Conservation (phyloP, 2,113 vertebrate species). For the Bubo scandiacus region DNA sequence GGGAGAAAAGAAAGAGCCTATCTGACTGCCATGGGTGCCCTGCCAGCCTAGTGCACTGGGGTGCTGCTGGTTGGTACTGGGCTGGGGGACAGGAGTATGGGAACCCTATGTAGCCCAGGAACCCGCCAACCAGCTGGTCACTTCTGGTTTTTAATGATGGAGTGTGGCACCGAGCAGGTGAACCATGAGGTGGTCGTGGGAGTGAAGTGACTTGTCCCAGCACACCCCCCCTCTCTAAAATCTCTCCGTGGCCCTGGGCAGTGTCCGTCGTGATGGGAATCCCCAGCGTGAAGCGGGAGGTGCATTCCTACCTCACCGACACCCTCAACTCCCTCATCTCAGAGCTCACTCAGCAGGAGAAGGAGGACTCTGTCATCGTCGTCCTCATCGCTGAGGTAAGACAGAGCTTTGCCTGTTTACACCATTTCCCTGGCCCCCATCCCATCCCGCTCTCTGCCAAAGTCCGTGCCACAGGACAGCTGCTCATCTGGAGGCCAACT, state of each 20-base stretch:
- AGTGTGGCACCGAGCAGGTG: background rate
- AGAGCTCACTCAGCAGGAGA: constrained; percentile 89
- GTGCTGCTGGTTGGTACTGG: background rate
- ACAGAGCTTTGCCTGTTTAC: background rate
- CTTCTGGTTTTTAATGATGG: background rate
- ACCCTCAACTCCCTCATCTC: constrained; percentile 96
- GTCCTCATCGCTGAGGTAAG: constrained; percentile 94
- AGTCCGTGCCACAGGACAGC: background rate
- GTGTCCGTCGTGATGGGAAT: constrained; percentile 98
- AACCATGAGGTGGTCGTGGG: background rate
- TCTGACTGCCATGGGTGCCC: background rate
- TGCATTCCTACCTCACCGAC: constrained; percentile 95
- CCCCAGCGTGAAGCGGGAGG: constrained; percentile 95
- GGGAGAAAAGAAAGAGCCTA: background rate
- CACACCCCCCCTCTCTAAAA: background rate
- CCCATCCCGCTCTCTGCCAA: background rate
- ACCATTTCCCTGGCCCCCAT: background rate
- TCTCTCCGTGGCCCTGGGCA: constrained; percentile 61
- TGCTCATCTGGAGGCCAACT: background rate
- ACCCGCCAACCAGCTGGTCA: background rate
- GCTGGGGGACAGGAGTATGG: background rate
- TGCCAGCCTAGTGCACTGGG: background rate
- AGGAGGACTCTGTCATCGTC: constrained; percentile 94
- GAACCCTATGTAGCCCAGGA: background rate
- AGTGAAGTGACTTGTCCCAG: background rate